phyloP scores from a whole-genome alignment of 1,140 invertebrate genomes.

The Drosophila hydei region DNA sequence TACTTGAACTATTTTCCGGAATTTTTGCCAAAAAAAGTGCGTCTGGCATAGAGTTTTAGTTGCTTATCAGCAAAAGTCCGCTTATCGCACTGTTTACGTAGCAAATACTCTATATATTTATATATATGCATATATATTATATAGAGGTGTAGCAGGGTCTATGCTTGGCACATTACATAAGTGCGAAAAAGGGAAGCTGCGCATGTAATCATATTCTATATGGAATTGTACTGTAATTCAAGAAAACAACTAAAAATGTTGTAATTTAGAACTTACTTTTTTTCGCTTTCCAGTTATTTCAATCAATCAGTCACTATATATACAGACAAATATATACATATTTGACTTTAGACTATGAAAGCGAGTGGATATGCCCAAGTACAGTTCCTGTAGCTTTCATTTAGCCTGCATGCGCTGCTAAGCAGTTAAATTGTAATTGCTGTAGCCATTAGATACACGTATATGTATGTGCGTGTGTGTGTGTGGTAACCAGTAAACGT shows the following conservation, averaged over 20 bases:
- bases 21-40: constrained; percentile 62
- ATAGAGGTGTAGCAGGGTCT: neutral
- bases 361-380: constrained; percentile 22
- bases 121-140: constrained; percentile 31
- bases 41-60: constrained; percentile 34
- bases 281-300: neutral
- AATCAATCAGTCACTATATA: neutral
- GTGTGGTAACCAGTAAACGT: constrained; percentile 49
- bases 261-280: too few species aligned
- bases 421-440: constrained; percentile 52
- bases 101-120: constrained; percentile 25
- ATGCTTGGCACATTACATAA: constrained; percentile 62
- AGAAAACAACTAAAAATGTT: too few species aligned
- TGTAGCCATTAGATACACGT: constrained; percentile 60
- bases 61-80: constrained; percentile 53
- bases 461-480: constrained; percentile 22
- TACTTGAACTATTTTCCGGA: constrained; percentile 6
- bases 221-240: neutral
- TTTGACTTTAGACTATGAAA: constrained; percentile 4
- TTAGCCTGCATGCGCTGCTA: constrained; percentile 41
- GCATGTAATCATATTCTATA: neutral
- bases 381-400: constrained; percentile 48
- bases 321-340: neutral
- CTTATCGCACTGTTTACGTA: constrained; percentile 71
- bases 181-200: constrained; percentile 58